Percentiles rank a stretch among this genome's conserved stretches.
Conservation (phyloP, 2,888 invertebrate genomes). For the Leptinotarsa haldemani region DNA sequence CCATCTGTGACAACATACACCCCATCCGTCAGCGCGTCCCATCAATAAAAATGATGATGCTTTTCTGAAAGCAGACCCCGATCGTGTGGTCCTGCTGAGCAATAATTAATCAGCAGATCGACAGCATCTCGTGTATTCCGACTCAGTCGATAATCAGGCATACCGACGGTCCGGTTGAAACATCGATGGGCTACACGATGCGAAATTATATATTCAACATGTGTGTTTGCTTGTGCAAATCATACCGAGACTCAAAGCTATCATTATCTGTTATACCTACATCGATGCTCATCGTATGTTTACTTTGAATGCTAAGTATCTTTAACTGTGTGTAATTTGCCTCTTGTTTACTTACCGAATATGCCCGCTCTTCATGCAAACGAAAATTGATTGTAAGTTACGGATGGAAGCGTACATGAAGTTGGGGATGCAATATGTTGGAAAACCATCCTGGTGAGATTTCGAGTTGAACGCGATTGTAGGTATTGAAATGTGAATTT, state of each 20-base stretch:
- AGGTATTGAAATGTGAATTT: neutral
- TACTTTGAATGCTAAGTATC: conserved; percentile 53
- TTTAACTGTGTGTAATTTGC: conserved; percentile 52
- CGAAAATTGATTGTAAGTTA: conserved; percentile 49
- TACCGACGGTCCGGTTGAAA: conserved; percentile 3
- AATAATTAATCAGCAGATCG: conserved; percentile 9
- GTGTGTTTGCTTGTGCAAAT: conserved; percentile 58
- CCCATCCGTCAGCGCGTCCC: neutral
- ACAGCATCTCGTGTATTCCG: neutral
- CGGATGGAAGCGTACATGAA: conserved; percentile 23
- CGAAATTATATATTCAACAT: conserved; percentile 57
- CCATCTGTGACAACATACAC: neutral
- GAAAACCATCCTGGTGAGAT: neutral
- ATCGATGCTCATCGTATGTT: conserved; percentile 51
- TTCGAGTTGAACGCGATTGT: neutral
- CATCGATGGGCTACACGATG: conserved; percentile 42
- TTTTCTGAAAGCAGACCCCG: neutral
- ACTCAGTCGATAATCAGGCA: neutral
- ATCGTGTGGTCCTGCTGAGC: conserved; percentile 1
- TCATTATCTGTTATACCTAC: conserved; percentile 58
- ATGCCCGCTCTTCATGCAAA: conserved; percentile 46
- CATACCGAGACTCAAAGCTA: conserved; percentile 52
- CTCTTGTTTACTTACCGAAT: conserved; percentile 51
- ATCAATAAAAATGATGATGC: neutral
- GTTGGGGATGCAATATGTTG: neutral